Base-by-base conservation (phyloP, 53 echinoderm and acorn worm species). In the Crossaster papposus region DNA sequence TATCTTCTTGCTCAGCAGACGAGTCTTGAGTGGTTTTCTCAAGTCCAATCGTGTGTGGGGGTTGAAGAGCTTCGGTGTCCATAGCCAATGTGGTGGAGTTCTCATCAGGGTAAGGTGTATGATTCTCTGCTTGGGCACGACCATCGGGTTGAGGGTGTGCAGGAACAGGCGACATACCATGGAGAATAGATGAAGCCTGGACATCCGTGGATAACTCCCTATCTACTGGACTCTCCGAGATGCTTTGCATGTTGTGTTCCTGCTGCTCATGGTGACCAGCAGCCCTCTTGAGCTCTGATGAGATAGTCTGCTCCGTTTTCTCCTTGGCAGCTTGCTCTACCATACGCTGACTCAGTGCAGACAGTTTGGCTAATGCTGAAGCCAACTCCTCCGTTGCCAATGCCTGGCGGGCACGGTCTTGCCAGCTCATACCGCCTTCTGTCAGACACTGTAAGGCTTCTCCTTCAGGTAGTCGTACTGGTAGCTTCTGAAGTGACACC, bases 391-490 rank as follows among this genome's bases (percentile, higher is more conserved):
- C 96, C 9, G 99, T 99, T 28, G 99, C 99, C 34, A 99, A 90
- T 30, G 96, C 91, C 89, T 96, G 98, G 74, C 96, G 93, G 54
- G 99, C 94, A 28, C 95, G 91, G 87, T 99, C 99, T 88, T 96
- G 96, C 99, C 99, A 99, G 91, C 93, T 95, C 99, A 99, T 99
- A 65, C 95, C 95, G 62, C 95, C 90, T 88, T 99, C 99, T 14
- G 99, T 99, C 79, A 99, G 90, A 71, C 99, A 95, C 95, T 99
- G 99, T 20, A 99, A 85, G 30, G 99, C 96, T 90, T 99, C 99
- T 29, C 99, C 99, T 54, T 99, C 99, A 0, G 99, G 99, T 50
- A 99, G 83, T 77, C 99, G 88, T 35, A 99, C 99, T 0, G 99
- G 99, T 23, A 99, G 89, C 78, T 99, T 99, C 91, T 99, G 99